Evolutionary conservation across 2,888 invertebrate species (phyloP), one percentile per base, ranked within the genome.

Genomic region (Scaptomyza caliginosa): DNA sequence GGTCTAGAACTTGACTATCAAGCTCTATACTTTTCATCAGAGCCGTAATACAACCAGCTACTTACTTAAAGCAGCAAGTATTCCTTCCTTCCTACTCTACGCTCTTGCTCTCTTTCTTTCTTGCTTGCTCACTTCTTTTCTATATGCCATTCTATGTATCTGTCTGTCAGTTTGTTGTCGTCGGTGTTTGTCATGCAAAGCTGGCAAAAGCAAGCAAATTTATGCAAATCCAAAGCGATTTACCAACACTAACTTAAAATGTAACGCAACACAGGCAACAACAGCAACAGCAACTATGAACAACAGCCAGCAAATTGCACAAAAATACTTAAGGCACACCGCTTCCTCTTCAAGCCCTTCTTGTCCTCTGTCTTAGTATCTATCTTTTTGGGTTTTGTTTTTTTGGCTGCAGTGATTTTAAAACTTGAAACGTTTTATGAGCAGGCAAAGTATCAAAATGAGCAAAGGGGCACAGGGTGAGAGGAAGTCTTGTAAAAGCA

Each of bases 221-320:
- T 81, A 81, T 81, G 86, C 86, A 81, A 81, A 81, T 81, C 81
- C 86, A 77, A 81, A 86, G 85, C 86, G 84, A 81, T 81, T 81
- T 81, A 74, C 82, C 81, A 86, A 85, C 87, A 82, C 86, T 87
- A 79, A 82, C 86, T 79, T 79, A 66, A 85, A 85, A 85, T 85
- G 85, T 76, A 87, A 72, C 56, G 76, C 74, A 63, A 62, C 71
- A 62, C 59, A 57, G 36, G 17, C 66, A 49, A 48, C 60, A 45
- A 34, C 65, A 52, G 21, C 60, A 45, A 34, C 65, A 52, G 21
- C 57, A 43, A 62, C 49, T n/a, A 17, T 36, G 54, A 62, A 65
- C 75, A 78, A 57, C 71, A 67, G 45, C 57, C 50, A 58, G 77
- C 86, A 81, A 81, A 81, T 81, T 81, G 84, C 86, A 72, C 81